Evolutionary conservation across 2,888 invertebrate species (phyloP), one percentile per base, ranked within the genome.

Genomic region (Tyria jacobaeae): DNA sequence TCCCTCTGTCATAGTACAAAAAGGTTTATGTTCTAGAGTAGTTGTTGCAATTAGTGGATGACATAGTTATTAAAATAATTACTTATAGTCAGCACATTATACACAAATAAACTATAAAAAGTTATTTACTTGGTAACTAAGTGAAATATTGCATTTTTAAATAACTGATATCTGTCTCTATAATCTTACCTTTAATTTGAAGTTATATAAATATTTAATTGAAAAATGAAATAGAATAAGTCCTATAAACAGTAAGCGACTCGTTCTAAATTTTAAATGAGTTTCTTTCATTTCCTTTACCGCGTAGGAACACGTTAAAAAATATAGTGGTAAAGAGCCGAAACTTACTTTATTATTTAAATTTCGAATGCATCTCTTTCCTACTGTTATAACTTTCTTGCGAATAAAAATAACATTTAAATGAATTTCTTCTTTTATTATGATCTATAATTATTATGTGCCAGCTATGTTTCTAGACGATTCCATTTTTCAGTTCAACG

Each of bases 251-350:
- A 37, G 34, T 37, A 21, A 12, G 15, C 34, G 21, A 15, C 1
- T 25, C 15, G 12, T 25, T 53, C 25, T 25, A 12, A n/a, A 53
- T 53, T 53, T 52, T 25, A 53, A 53, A 53, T 53, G 25, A 39
- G 15, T 25, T 24, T 37, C 52, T 37, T 51, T 25, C 52, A 53
- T 37, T 53, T 53, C 53, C 25, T 39, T 39, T 24, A 37, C 25
- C 37, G 53, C 27, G 27, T 49, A 49, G 9, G 15, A 37, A 25
- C 25, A n/a, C 25, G n/a, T 39, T 39, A 15, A 27, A 39, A 53
- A 15, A 15, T 37, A 10, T 37, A 52, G 52, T 17, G 25, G n/a
- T 15, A 17, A 24, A 14, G 10, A 37, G 24, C 39, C n/a, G 25
- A 37, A 12, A 25, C 25, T 27, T 27, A 49, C 24, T 53, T 53